A percentile compares a stretch with the other conserved stretches of the same genome.
These are phyloP conservation scores for Tachypleus tridentatus DNA, from an alignment of 1,140 invertebrate species.

Conservation along the genomic window DNA sequence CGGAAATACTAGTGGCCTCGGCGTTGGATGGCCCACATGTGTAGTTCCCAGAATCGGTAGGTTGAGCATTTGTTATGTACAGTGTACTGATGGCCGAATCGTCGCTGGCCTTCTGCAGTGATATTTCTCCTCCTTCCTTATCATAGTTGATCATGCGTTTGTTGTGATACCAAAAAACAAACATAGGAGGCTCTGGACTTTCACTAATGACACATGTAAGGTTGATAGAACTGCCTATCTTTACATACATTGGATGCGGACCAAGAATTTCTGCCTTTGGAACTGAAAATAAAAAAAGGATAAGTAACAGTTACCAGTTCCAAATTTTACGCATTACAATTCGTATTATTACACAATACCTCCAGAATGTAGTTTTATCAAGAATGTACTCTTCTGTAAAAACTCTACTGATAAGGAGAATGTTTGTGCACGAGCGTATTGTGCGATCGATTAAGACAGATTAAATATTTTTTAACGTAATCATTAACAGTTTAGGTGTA, in stretches of 20 bases:
- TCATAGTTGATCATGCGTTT: conserved; percentile 87
- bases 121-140: conserved; percentile 51
- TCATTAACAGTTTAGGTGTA: no score
- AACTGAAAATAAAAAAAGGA: conserved; percentile 52
- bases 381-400: no score
- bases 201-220: conserved; percentile 76
- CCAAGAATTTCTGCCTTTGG: conserved; percentile 76
- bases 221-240: conserved; percentile 81
- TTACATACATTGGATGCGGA: conserved; percentile 74
- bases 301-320: conserved; percentile 36
- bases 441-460: no score
- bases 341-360: no score
- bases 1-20: conserved; percentile 53
- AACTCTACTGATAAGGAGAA: no score
- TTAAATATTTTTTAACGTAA: no score
- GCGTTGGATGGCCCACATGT: conserved; percentile 72
- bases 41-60: conserved; percentile 65
- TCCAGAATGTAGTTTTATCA: no score
- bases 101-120: neutral
- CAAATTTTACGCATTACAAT: no score
- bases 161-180: conserved; percentile 54
- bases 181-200: conserved; percentile 56
- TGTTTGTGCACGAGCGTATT: no score
- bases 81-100: neutral
- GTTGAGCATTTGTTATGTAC: conserved; percentile 3